Evolutionary conservation across 2,113 vertebrate species (phyloP).

Genomic region (Centropus bengalensis): DNA sequence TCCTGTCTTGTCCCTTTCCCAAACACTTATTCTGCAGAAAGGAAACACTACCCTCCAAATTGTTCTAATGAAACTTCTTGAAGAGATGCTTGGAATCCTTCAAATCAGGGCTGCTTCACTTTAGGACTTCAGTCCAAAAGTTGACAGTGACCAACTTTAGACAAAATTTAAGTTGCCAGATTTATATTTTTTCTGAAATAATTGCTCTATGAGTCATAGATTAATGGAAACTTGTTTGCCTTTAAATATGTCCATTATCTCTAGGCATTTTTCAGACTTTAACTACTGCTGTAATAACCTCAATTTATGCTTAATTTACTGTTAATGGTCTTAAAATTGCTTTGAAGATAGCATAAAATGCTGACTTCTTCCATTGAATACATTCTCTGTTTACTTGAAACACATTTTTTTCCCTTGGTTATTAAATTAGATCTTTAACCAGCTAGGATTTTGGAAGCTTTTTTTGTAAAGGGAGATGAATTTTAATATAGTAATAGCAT

Average conservation of each 20-base stretch:
- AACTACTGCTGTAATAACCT: neutral
- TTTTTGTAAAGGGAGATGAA: neutral
- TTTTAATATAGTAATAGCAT: neutral
- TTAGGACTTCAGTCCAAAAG: neutral
- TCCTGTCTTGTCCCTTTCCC: neutral
- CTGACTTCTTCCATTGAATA: neutral
- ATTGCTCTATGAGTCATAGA: neutral
- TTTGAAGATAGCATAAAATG: neutral
- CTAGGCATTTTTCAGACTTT: neutral
- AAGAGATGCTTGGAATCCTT: neutral
- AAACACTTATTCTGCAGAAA: neutral
- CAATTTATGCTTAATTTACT: neutral
- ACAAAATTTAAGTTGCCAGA: neutral
- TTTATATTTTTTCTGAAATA: neutral
- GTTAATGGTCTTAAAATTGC: neutral
- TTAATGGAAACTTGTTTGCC: neutral
- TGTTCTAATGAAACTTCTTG: neutral
- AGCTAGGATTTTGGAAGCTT: neutral
- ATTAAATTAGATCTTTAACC: neutral
- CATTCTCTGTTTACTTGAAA: neutral
- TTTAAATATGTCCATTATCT: neutral
- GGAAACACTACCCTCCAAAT: fast-evolving
- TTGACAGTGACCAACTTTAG: neutral
- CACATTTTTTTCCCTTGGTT: fast-evolving
- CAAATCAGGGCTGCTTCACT: neutral